Evolutionary conservation across 1,140 invertebrate genomes (phyloP).

Genomic region (Druon quercuslanigerum): DNA sequence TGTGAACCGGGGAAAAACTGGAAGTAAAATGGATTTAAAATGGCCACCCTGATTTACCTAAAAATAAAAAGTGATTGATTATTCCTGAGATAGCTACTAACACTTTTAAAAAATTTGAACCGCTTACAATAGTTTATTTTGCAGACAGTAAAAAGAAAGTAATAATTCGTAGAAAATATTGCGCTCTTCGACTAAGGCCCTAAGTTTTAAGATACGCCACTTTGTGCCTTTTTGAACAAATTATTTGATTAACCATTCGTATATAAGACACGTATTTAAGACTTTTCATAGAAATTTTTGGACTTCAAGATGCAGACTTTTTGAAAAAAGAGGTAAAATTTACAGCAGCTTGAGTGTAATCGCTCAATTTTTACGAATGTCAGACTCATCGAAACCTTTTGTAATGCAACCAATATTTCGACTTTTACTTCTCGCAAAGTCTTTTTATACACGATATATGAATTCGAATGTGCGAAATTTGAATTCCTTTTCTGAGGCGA

Average conservation of each 20-base stretch:
- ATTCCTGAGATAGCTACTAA: not conserved
- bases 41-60: too few relatives aligned
- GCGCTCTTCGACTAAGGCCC: not conserved
- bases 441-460: conserved; percentile 1
- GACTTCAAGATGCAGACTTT: conserved; percentile 3
- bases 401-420: conserved; percentile 10
- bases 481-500: conserved; percentile 2
- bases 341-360: not conserved
- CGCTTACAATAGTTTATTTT: conserved; percentile 12
- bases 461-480: not conserved
- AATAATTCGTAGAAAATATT: not conserved
- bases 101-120: not conserved
- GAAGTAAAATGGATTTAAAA: too few relatives aligned
- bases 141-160: not conserved
- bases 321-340: not conserved
- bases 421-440: not conserved
- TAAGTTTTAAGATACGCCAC: conserved; percentile 10
- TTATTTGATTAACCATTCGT: conserved; percentile 16
- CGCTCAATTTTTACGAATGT: not conserved
- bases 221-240: conserved; percentile 30
- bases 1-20: too few relatives aligned
- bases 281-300: not conserved
- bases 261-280: conserved; percentile 14
- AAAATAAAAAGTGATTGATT: not conserved
- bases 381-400: not conserved